phyloP scores from a whole-genome alignment of 2,888 invertebrate species.

The Rhodophaea formosa region DNA sequence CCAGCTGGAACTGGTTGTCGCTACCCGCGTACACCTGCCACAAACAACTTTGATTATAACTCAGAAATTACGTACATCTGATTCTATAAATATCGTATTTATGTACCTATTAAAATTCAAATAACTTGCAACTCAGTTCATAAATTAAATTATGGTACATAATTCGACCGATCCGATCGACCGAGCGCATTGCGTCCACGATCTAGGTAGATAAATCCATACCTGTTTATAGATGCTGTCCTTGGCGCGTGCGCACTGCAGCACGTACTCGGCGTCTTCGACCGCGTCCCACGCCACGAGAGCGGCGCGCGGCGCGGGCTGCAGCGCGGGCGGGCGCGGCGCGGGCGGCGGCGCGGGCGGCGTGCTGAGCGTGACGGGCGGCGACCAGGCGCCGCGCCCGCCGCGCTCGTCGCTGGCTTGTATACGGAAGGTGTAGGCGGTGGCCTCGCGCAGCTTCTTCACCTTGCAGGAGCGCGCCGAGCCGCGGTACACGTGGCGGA shows the following conservation, averaged over 20 bases:
- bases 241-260: constrained; percentile 81
- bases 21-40: constrained; percentile 85
- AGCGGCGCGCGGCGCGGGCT: constrained; percentile 63
- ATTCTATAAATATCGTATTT: no score
- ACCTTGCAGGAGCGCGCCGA: constrained; percentile 90
- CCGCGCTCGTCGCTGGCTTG: constrained; percentile 91
- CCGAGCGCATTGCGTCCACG: no score
- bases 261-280: constrained; percentile 88
- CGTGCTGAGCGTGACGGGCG: constrained; percentile 86
- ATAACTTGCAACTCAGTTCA: no score
- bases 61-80: no score
- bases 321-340: constrained; percentile 86
- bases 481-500: constrained; percentile 89
- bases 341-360: constrained; percentile 90
- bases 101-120: no score
- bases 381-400: constrained; percentile 90
- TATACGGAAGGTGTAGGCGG: constrained; percentile 91
- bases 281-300: constrained; percentile 64
- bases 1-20: constrained; percentile 82
- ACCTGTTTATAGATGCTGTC: constrained; percentile 65
- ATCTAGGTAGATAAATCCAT: constrained; percentile 8
- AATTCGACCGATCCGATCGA: no score
- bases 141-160: no score
- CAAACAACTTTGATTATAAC: neutral
- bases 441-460: constrained; percentile 90